Conservation (phyloP, 2,888 invertebrate genomes). For the Drosophila mimica region DNA sequence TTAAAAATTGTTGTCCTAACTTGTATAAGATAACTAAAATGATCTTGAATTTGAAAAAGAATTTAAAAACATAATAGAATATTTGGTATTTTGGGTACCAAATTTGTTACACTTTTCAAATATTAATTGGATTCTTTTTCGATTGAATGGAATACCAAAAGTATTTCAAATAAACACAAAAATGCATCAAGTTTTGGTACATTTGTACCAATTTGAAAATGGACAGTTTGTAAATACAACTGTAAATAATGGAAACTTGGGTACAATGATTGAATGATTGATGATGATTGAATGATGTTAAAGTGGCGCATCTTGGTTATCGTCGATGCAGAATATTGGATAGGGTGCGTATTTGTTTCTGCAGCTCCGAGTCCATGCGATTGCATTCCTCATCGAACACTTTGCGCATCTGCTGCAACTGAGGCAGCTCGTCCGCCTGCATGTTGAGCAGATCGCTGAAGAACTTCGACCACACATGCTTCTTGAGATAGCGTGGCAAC, state of each 20-base stretch:
- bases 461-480: conserved; percentile 92
- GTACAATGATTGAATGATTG: conserved; percentile 9
- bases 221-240: background rate
- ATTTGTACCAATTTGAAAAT: background rate
- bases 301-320: conserved; percentile 62
- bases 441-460: conserved; percentile 94
- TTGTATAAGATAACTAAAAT: background rate
- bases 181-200: conserved; percentile 1
- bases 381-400: conserved; percentile 83
- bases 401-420: conserved; percentile 86
- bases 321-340: conserved; percentile 84
- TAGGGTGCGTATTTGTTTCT: conserved; percentile 84
- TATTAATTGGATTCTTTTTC: background rate
- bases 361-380: conserved; percentile 85
- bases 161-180: background rate
- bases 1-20: background rate
- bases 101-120: background rate
- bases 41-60: background rate
- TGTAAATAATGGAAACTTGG: conserved; percentile 9
- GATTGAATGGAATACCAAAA: background rate
- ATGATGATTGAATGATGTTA: conserved; percentile 5
- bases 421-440: conserved; percentile 90
- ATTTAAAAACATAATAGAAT: background rate
- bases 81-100: background rate
- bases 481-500: conserved; percentile 91